These are phyloP conservation scores for Monochamus alternatus DNA, from an alignment of 2,888 invertebrate genomes.

Conservation along the genomic window DNA sequence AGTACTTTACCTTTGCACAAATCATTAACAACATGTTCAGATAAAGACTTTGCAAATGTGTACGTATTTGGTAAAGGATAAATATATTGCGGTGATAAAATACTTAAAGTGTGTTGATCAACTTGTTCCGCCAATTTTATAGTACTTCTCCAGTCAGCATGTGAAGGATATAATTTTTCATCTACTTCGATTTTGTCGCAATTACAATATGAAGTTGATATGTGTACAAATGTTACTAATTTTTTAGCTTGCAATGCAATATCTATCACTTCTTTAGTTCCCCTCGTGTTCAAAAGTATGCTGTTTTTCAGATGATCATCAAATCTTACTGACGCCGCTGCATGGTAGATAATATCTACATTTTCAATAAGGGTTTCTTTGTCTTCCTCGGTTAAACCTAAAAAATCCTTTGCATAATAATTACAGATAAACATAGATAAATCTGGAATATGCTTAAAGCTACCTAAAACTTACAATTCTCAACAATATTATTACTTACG, in stretches of 20 bases:
- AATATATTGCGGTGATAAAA: slow-evolving; percentile 76
- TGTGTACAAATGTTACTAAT: slow-evolving; percentile 78
- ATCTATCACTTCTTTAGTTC: slow-evolving; percentile 78
- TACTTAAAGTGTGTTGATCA: slow-evolving; percentile 74
- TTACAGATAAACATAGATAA: too few species aligned
- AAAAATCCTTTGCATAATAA: not conserved
- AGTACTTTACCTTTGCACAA: slow-evolving; percentile 76
- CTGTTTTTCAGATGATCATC: slow-evolving; percentile 83
- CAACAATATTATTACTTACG: too few species aligned
- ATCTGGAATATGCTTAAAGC: too few species aligned
- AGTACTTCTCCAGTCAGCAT: slow-evolving; percentile 80
- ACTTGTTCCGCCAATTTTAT: slow-evolving; percentile 77
- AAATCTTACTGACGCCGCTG: slow-evolving; percentile 88
- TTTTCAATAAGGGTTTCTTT: slow-evolving; percentile 73
- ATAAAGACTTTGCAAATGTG: slow-evolving; percentile 90
- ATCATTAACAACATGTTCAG: slow-evolving; percentile 85
- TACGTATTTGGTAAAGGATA: slow-evolving; percentile 90
- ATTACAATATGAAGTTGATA: slow-evolving; percentile 89
- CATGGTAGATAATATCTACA: slow-evolving; percentile 83
- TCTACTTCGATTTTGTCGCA: slow-evolving; percentile 80
- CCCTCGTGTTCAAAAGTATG: slow-evolving; percentile 77
- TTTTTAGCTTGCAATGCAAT: slow-evolving; percentile 71
- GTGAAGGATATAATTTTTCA: slow-evolving; percentile 83
- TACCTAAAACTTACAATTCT: too few species aligned
- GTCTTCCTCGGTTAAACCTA: slow-evolving; percentile 73